phyloP scores from a whole-genome alignment of 2,888 invertebrate genomes.

The Tenodera sinensis region DNA sequence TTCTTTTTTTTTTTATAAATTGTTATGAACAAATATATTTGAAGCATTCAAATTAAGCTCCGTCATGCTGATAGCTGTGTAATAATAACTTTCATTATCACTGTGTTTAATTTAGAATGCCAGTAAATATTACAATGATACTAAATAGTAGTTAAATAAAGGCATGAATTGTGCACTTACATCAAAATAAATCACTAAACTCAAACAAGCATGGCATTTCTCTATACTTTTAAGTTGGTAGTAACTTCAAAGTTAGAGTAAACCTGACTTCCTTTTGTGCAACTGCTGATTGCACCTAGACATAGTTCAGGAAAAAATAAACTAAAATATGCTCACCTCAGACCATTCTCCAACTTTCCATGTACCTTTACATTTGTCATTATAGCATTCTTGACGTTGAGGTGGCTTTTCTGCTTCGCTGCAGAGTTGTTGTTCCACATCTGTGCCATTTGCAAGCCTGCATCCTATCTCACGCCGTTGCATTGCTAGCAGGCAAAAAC shows the following conservation, averaged over 20 bases:
- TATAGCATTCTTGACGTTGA: constrained; percentile 75
- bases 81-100: too few relatives aligned
- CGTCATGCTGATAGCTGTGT: too few relatives aligned
- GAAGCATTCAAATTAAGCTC: too few relatives aligned
- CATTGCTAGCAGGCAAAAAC: constrained; percentile 51
- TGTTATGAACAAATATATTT: too few relatives aligned
- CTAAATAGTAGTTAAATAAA: too few relatives aligned
- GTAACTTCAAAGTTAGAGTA: not conserved
- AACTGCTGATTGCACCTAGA: not conserved
- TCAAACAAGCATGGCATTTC: too few relatives aligned
- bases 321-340: constrained; percentile 57
- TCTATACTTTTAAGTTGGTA: not conserved
- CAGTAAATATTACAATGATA: too few relatives aligned
- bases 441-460: constrained; percentile 49
- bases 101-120: too few relatives aligned
- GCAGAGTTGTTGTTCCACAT: constrained; percentile 59
- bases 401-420: constrained; percentile 70
- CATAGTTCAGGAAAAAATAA: not conserved
- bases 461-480: constrained; percentile 68
- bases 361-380: constrained; percentile 77
- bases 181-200: too few relatives aligned
- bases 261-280: not conserved
- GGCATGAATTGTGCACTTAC: too few relatives aligned
- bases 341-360: constrained; percentile 94
- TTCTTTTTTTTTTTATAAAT: too few relatives aligned